A percentile compares a stretch with the other conserved stretches of the same genome.
Conservation (phyloP, 2,113 vertebrate genomes). For the Sula dactylatra region DNA sequence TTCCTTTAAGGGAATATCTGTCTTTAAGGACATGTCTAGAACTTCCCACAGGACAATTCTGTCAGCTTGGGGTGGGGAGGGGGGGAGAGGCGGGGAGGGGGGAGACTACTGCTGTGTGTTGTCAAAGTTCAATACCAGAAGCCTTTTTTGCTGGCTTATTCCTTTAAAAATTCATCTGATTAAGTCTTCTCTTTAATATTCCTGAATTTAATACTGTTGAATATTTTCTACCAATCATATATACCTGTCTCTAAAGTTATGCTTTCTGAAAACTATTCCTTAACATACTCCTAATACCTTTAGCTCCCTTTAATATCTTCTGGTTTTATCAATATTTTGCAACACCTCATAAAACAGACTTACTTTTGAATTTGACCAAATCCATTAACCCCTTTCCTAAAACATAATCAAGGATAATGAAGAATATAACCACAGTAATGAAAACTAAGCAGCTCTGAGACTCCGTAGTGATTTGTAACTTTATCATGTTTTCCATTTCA, state of each 20-base stretch:
- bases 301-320: background rate
- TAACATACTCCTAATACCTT: background rate
- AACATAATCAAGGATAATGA: background rate
- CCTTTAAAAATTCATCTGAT: background rate
- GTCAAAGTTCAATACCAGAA: background rate
- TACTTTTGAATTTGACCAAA: background rate
- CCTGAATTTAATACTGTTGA: background rate
- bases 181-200: background rate
- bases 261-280: background rate
- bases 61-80: background rate
- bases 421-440: background rate
- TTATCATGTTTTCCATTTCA: background rate
- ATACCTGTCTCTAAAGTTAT: background rate
- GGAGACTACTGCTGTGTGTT: background rate
- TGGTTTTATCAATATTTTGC: background rate
- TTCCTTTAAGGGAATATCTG: background rate
- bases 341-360: background rate
- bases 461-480: background rate
- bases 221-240: background rate
- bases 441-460: background rate
- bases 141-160: background rate
- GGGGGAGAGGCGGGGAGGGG: no score
- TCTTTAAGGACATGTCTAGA: background rate
- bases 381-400: background rate
- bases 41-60: background rate